Conservation (phyloP, 2,113 vertebrate species). For the Gopherus flavomarginatus region DNA sequence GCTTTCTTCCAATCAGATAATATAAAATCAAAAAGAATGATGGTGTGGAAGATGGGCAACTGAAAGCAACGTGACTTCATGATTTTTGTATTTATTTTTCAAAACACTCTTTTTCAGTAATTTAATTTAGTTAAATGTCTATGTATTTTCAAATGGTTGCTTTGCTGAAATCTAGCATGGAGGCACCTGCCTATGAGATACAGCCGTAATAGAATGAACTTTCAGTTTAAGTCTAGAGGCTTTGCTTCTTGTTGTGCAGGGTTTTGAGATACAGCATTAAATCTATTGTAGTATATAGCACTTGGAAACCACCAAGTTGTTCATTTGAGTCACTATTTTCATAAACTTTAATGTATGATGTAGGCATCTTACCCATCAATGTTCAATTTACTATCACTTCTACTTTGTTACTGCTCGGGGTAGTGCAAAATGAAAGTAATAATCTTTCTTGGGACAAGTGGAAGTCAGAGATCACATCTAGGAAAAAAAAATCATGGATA, state of each 20-base stretch:
- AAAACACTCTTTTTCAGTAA: slow-evolving; percentile 1
- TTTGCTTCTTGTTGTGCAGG: background rate
- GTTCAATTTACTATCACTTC: background rate
- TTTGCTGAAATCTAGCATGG: background rate
- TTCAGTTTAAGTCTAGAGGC: background rate
- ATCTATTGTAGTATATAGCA: background rate
- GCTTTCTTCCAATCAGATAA: background rate
- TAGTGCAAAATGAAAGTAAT: background rate
- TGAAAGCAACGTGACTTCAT: background rate
- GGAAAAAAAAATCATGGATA: background rate
- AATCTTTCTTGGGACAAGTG: background rate
- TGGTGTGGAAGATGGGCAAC: background rate
- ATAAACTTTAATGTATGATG: fast-evolving
- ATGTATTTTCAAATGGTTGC: background rate
- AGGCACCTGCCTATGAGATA: background rate
- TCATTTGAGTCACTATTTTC: background rate
- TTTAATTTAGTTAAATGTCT: background rate
- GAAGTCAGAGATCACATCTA: background rate
- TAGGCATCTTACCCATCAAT: background rate
- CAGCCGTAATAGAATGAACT: background rate
- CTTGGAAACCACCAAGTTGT: background rate
- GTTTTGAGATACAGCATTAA: background rate
- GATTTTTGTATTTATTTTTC: background rate
- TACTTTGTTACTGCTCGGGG: background rate
- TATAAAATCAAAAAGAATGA: background rate